Base-by-base conservation (phyloP, 2,888 invertebrate genomes). In the Drosophila glabriapex region DNA sequence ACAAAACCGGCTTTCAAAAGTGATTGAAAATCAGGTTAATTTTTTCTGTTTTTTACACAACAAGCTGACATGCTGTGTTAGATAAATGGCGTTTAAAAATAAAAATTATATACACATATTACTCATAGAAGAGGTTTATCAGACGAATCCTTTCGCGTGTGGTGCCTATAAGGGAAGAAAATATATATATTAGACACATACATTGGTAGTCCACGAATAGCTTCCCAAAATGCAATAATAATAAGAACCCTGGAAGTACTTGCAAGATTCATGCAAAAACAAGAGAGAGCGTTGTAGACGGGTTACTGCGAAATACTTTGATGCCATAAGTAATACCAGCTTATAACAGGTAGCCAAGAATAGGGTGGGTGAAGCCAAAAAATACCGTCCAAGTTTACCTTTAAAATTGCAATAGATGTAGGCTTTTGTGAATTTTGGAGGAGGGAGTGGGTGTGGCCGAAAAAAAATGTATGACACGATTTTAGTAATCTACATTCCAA, bases 1-100 rank as follows among this genome's bases (percentile, higher is more conserved):
- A 49, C 33, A 14, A 49, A 52, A 29, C 53, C 28, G 60, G 60
- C 10, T 50, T 49, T 35, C n/a, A 35, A 52, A 29, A 9, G 9
- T 28, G n/a, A 29, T 29, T 37, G 4, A 61, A 25, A 35, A 49
- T 7, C 9, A 16, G 35, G 4, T 60, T 16, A 55, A 5, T 16
- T n/a, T 29, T 41, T 22, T 41, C 6, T 3, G 19, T n/a, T 25
- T 5, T 5, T 9, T 19, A 7, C 2, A 28, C 16, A 29, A 28
- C 28, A n/a, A 9, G 25, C 28, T 28, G 49, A 28, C 29, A 22
- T 29, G 5, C 19, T 49, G 19, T 19, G 28, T 28, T 16, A 49
- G 16, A 16, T 28, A 16, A 50, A 28, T 28, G 28, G 9, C 28
- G 19, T 10, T 19, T 19, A 10, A 10, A 28, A 29, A 29, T 50